Percentiles rank a stretch among this genome's conserved stretches.
phyloP scores from a whole-genome alignment of 1,140 invertebrate genomes.

The Drosophila sulfurigaster region DNA sequence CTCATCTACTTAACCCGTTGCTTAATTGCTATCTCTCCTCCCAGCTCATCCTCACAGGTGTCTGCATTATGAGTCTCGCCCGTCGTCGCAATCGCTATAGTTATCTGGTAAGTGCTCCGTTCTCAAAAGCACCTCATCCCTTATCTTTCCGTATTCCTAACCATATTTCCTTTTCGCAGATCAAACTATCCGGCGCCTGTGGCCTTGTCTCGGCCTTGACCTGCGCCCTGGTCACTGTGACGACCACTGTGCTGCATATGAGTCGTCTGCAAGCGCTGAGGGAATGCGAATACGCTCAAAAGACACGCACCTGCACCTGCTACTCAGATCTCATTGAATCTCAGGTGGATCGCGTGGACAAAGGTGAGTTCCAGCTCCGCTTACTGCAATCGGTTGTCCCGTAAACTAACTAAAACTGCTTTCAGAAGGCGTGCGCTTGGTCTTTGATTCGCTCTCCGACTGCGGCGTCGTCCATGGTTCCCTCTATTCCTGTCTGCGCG shows the following conservation, averaged over 20 bases:
- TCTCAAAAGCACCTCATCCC: too few species aligned
- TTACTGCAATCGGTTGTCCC: neutral
- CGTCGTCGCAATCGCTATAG: slow-evolving; percentile 93
- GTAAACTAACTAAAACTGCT: slow-evolving; percentile 3
- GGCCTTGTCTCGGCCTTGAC: slow-evolving; percentile 93
- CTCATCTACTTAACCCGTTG: too few species aligned
- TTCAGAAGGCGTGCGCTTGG: slow-evolving; percentile 86
- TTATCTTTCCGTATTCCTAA: neutral
- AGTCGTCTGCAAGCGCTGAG: slow-evolving; percentile 93
- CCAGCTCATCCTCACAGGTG: slow-evolving; percentile 92
- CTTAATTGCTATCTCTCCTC: slow-evolving; percentile 22
- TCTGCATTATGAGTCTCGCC: slow-evolving; percentile 93
- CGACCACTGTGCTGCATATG: slow-evolving; percentile 97
- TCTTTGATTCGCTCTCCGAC: slow-evolving; percentile 93
- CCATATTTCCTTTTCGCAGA: slow-evolving; percentile 85
- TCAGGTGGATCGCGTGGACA: slow-evolving; percentile 86
- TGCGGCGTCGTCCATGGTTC: slow-evolving; percentile 95
- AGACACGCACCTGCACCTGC: slow-evolving; percentile 91
- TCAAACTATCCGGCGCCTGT: slow-evolving; percentile 93
- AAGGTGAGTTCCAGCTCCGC: slow-evolving; percentile 84
- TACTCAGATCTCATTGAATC: slow-evolving; percentile 88
- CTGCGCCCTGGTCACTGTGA: slow-evolving; percentile 95
- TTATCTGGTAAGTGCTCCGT: slow-evolving; percentile 90
- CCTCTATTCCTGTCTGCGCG: slow-evolving; percentile 93
- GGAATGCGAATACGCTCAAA: slow-evolving; percentile 93